Evolutionary conservation across 2,888 invertebrate species (phyloP), one percentile per base, ranked within the genome.

Genomic region (Clusia tigrina): DNA sequence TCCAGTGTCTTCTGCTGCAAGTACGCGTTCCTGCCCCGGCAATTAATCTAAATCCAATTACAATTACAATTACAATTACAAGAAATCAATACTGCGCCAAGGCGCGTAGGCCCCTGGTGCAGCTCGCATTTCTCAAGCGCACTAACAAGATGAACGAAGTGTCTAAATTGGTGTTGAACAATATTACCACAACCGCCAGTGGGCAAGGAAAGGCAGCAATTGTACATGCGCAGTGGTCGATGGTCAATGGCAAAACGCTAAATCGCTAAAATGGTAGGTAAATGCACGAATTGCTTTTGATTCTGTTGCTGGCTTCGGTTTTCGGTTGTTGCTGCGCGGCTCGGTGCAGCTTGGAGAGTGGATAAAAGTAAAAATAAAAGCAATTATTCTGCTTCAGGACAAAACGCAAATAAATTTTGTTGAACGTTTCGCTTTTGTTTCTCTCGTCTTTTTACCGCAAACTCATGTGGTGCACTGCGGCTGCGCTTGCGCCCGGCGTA

Each of bases 81-180:
- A 38, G 66, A 67, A 65, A 64, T 66, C 62, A 66, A 67, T 64
- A 62, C 60, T 18, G 73, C 67, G 62, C 48, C 22, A 3, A 18
- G 18, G 9, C 12, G n/a, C 48, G 20, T 2, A 3, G 15, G 10
- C 55, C 38, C 6, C 20, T 12, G 37, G 24, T 51, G 20, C n/a
- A 22, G 48, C 46, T 48, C 70, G 62, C 72, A 77, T 77, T 76
- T 71, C 72, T 74, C 72, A 71, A 65, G 68, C 67, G 68, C 68
- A 71, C 74, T 81, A 80, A 82, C 81, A 81, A 81, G 82, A 80
- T 78, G 78, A 79, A 79, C 77, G 74, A 80, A 78, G 82, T 80
- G 81, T 79, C 77, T 77, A 80, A 82, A 81, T 81, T 81, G 81
- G 81, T 80, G 81, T 81, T 80, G 81, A 78, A 73, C 78, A 76